phyloP scores from a whole-genome alignment of 2,113 vertebrate genomes.

The Silurus meridionalis region DNA sequence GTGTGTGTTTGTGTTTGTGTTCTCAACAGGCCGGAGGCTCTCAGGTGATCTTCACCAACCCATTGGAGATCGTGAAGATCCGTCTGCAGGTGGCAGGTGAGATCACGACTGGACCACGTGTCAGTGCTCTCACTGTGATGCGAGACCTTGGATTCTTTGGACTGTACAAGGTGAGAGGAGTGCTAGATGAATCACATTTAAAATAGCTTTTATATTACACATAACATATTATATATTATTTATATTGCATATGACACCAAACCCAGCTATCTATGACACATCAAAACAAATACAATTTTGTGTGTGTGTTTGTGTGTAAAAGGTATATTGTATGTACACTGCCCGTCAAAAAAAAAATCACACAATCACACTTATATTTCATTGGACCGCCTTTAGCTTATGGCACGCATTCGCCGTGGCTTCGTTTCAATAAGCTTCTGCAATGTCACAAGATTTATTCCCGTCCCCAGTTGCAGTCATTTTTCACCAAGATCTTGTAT shows the following conservation, averaged over 20 bases:
- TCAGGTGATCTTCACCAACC: constrained; percentile 98
- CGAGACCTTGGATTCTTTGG: constrained; percentile 94
- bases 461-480: too few species aligned
- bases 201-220: not conserved
- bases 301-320: not conserved
- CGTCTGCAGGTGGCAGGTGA: constrained; percentile 97
- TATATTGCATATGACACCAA: not conserved
- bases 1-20: constrained; percentile 36
- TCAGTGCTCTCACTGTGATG: constrained; percentile 88
- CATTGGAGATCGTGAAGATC: constrained; percentile 98
- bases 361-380: too few species aligned
- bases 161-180: constrained; percentile 89
- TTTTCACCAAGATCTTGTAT: too few species aligned
- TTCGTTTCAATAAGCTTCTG: too few species aligned
- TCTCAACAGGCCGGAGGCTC: constrained; percentile 87
- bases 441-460: too few species aligned
- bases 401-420: too few species aligned
- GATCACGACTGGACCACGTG: constrained; percentile 94
- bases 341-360: too few species aligned
- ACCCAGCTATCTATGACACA: not conserved
- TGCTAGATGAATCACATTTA: not conserved
- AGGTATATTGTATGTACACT: too few species aligned
- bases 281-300: not conserved
- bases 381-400: too few species aligned
- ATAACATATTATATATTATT: too few species aligned